Conservation (phyloP, 2,797 vertebrate species). For the Nannoperca obscura region DNA sequence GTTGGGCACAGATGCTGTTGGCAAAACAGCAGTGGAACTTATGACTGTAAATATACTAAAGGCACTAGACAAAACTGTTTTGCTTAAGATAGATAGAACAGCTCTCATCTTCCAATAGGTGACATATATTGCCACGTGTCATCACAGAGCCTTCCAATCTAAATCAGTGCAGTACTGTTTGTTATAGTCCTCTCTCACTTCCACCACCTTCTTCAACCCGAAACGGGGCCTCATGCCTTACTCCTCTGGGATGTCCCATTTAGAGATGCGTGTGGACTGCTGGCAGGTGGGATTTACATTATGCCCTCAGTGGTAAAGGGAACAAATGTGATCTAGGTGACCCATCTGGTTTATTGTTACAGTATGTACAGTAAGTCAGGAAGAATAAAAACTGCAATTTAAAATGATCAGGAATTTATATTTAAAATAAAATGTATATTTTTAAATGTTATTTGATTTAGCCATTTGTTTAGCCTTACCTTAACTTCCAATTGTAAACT, state of each 20-base stretch:
- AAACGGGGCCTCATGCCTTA: slow-evolving; percentile 40
- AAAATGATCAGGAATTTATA: not conserved
- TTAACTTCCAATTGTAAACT: not conserved
- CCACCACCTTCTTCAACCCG: slow-evolving; percentile 11
- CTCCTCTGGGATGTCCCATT: slow-evolving; percentile 25
- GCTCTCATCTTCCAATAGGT: not conserved
- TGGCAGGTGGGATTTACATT: slow-evolving; percentile 57
- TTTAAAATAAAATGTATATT: not conserved
- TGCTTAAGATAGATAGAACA: not conserved
- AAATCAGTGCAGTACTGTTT: not conserved
- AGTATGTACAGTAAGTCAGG: not conserved
- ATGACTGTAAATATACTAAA: slow-evolving; percentile 17
- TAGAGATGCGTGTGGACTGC: slow-evolving; percentile 21
- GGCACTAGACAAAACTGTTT: slow-evolving; percentile 13
- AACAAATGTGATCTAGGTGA: slow-evolving; percentile 26
- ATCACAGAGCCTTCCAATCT: not conserved
- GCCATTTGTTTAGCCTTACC: not conserved
- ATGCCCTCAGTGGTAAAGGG: slow-evolving; percentile 17
- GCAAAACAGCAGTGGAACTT: slow-evolving; percentile 22
- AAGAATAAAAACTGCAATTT: not conserved
- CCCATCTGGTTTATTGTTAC: not conserved
- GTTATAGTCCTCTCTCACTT: slow-evolving; percentile 27
- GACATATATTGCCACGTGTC: slow-evolving; percentile 8
- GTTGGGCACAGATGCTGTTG: slow-evolving; percentile 28
- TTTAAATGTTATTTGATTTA: not conserved